Percentiles rank a stretch among this genome's conserved stretches.
Conservation (phyloP, 2,888 invertebrate species). For the Proisotoma minuta region DNA sequence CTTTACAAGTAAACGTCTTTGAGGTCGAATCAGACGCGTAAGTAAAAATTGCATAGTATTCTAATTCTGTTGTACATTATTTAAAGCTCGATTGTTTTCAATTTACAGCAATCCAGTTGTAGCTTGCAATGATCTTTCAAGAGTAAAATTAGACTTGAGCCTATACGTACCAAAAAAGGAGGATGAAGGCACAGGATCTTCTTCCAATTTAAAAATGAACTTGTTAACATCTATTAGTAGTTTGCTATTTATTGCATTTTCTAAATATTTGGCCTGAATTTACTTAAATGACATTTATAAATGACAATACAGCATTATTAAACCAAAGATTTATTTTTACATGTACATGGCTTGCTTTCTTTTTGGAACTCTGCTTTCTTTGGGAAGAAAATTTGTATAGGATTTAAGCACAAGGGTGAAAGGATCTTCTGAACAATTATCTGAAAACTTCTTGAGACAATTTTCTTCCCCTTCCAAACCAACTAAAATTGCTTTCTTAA, state of each 20-base stretch:
- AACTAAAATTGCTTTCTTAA: slow-evolving; percentile 16
- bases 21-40: background rate
- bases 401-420: slow-evolving; percentile 26
- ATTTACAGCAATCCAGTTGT: background rate
- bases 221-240: no score
- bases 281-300: no score
- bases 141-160: background rate
- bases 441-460: slow-evolving; percentile 15
- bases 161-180: no score
- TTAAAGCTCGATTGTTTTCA: no score
- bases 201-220: no score
- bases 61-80: no score
- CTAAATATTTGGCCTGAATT: no score
- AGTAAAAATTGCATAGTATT: no score
- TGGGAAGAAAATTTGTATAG: slow-evolving; percentile 20
- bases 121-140: background rate
- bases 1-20: slow-evolving; percentile 37
- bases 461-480: slow-evolving; percentile 22
- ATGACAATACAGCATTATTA: no score
- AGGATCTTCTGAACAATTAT: slow-evolving; percentile 16
- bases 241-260: no score
- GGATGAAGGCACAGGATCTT: no score
- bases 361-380: slow-evolving; percentile 18
- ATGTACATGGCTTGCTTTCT: slow-evolving; percentile 32
- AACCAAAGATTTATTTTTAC: no score